Evolutionary conservation across 2,888 invertebrate genomes (phyloP).

Genomic region (Oligia strigilis): DNA sequence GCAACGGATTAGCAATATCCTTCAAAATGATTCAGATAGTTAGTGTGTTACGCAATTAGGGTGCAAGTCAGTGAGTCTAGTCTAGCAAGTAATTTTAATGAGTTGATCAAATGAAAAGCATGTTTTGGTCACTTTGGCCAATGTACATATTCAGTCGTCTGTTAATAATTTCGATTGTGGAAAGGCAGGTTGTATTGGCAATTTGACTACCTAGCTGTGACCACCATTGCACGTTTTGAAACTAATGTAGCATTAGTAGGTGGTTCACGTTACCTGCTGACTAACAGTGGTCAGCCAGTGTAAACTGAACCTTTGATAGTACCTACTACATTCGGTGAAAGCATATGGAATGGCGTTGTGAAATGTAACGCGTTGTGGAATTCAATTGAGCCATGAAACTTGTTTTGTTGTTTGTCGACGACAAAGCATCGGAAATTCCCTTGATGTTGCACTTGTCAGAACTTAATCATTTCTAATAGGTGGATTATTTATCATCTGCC

Average conservation of each 20-base stretch:
- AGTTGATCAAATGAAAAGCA: conserved; percentile 40
- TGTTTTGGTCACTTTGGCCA: conserved; percentile 22
- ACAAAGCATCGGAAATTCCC: neutral
- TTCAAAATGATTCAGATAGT: no score
- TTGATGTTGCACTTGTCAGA: no score
- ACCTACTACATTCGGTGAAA: conserved; percentile 22
- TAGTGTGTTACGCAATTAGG: no score
- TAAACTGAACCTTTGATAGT: conserved; percentile 11
- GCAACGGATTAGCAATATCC: neutral
- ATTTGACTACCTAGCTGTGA: conserved; percentile 24
- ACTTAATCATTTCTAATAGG: neutral
- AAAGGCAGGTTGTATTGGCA: conserved; percentile 36
- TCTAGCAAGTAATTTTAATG: conserved; percentile 8
- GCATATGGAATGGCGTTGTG: neutral
- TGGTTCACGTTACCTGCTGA: conserved; percentile 15
- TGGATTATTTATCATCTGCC: neutral
- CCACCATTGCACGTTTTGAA: conserved; percentile 30
- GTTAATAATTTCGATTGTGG: conserved; percentile 41
- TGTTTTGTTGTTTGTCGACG: neutral
- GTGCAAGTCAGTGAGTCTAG: neutral
- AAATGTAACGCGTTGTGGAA: conserved; percentile 6
- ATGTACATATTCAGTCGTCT: conserved; percentile 17
- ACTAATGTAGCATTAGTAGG: conserved; percentile 41
- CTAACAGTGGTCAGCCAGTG: conserved; percentile 31
- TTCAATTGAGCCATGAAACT: neutral